Percentiles rank a stretch among this genome's conserved stretches.
phyloP scores from a whole-genome alignment of 1,140 invertebrate species.

The Lasioglossum albipes region DNA sequence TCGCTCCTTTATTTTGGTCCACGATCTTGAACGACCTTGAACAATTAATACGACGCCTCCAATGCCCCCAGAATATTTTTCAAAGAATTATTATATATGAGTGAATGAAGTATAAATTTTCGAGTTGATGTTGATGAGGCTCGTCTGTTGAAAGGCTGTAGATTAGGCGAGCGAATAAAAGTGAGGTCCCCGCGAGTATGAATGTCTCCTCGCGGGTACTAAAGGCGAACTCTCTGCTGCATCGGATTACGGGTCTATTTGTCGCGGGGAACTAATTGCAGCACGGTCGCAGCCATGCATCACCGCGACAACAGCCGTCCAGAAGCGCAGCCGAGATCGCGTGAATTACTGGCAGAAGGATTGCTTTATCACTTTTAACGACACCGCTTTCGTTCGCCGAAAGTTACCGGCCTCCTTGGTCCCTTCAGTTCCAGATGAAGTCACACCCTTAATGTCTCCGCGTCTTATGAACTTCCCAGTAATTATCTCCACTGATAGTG shows the following conservation, averaged over 20 bases:
- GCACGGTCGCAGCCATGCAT: conserved; percentile 66
- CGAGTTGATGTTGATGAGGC: too few species aligned
- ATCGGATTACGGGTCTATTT: conserved; percentile 68
- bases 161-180: too few species aligned
- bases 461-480: too few species aligned
- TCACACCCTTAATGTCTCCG: too few species aligned
- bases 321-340: conserved; percentile 35
- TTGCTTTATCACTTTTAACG: conserved; percentile 69
- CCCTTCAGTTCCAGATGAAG: background rate
- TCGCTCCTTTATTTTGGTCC: too few species aligned
- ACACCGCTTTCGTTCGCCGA: conserved; percentile 34
- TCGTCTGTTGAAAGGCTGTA: too few species aligned
- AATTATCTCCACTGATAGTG: too few species aligned
- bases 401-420: background rate
- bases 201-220: conserved; percentile 23
- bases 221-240: conserved; percentile 31
- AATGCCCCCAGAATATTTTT: too few species aligned
- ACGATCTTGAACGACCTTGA: too few species aligned
- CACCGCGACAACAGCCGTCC: conserved; percentile 58
- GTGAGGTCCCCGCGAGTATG: conserved; percentile 1
- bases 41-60: too few species aligned
- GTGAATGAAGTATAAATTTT: too few species aligned
- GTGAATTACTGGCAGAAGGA: conserved; percentile 67
- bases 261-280: conserved; percentile 71
- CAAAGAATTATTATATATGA: too few species aligned